Evolutionary conservation across 2,113 vertebrate genomes (phyloP), one percentile per base, ranked within the genome.

Genomic region (Ailuropoda melanoleuca): DNA sequence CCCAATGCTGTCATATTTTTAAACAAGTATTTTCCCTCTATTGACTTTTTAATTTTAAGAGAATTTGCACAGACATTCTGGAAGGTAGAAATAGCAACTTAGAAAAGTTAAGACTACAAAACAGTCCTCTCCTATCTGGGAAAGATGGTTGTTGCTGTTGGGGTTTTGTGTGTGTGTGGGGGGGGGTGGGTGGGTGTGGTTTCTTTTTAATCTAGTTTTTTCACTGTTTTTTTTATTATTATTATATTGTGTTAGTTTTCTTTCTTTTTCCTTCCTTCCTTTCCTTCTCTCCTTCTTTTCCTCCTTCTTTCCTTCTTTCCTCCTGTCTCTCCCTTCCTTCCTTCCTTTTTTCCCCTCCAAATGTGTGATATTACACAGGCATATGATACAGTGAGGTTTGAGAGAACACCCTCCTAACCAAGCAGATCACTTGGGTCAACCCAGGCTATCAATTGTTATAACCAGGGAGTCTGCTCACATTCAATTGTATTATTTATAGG

Each of bases 1-100:
- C 34, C 64, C 64, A 68, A 43, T 55, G 13, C 14, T 68, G 29
- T 75, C 43, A 75, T n/a, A 13, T 56, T 89, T 86, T 94, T 39
- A 78, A 96, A 75, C 13, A 48, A 89, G 24, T 96, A 78, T 90
- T 72, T 14, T 94, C 77, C 6, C 6, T 18, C 26, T 81, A 3
- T 53, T 92, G 37, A 8, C 15, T 86, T 14, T 77, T 53, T 53
- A 53, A 53, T 53, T 53, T 15, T 53, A 34, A 64, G 34, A 64
- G 62, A 34, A 93, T 95, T 87, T 90, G 3, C n/a, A 60, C 55
- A 68, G 29, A 72, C 2, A 23, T 87, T 83, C 23, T 97, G 48
- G 39, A 72, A 86, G n/a, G 21, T 62, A 3, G 66, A 78, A n/a
- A 77, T 8, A 84, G 46, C 50, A 89, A 68, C 43, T 78, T 86